Evolutionary conservation across 2,797 vertebrate genomes (phyloP), one percentile per base, ranked within the genome.

Genomic region (Aselliscus stoliczkanus): DNA sequence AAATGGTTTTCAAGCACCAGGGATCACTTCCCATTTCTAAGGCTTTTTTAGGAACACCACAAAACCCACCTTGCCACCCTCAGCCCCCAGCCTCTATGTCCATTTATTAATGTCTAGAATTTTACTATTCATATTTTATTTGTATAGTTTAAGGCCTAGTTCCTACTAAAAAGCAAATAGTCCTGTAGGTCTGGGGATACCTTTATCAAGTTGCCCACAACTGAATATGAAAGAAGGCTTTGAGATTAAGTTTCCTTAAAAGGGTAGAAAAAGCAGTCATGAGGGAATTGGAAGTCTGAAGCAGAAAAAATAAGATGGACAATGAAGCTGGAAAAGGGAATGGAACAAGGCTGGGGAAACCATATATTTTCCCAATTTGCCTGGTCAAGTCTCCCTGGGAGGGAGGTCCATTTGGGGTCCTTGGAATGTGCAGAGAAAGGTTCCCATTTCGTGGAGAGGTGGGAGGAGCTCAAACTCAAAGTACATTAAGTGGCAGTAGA

Each of bases 61-160:
- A 92, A 92, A 90, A 84, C 73, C 21, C 27, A 62, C 50, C 42
- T 83, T 14, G 7, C 42, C n/a, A 79, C 7, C 34, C n/a, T 37
- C 23, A 39, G 27, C 12, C 14, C 44, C 31, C 11, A 73, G n/a
- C 7, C 52, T 77, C 15, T 94, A 21, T 37, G 54, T 42, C 54
- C 44, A 76, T 67, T 75, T 81, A 88, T 13, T 62, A 87, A 92
- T 88, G n/a, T 82, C 29, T 54, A 76, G 42, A 92, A 84, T 79
- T 86, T 90, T 84, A 92, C 34, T 96, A 81, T 58, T 70, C 52
- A 34, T 79, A 7, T 82, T 91, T 64, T 23, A 83, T 64, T 93
- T 58, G 42, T 65, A 60, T 1, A 92, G 83, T 76, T 86, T 54
- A 89, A 83, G 34, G n/a, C 27, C 56, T 81, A 82, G 9, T 73